phyloP scores from a whole-genome alignment of 2,888 invertebrate species.

The Perithous albicinctus region DNA sequence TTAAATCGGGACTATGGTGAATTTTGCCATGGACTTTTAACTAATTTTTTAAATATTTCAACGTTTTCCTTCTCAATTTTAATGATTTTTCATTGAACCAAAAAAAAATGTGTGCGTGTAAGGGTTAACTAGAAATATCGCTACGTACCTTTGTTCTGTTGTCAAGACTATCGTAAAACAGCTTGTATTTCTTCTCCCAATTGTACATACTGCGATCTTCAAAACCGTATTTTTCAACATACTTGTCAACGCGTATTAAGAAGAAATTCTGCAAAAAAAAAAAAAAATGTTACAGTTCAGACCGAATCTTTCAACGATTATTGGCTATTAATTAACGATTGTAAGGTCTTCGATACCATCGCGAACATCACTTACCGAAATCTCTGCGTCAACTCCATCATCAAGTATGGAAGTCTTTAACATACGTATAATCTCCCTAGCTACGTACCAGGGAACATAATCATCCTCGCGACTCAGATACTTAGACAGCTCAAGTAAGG shows the following conservation, averaged over 20 bases:
- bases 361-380: neutral
- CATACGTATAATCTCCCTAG: constrained; percentile 72
- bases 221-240: constrained; percentile 35
- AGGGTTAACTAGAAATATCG: too few relatives aligned
- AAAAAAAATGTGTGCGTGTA: too few relatives aligned
- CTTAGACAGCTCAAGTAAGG: constrained; percentile 86
- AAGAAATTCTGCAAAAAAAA: constrained; percentile 10
- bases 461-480: constrained; percentile 87
- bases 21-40: too few relatives aligned
- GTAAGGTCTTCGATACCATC: neutral
- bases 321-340: neutral
- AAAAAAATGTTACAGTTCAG: neutral
- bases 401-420: neutral
- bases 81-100: too few relatives aligned
- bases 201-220: constrained; percentile 25
- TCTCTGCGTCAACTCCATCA: neutral
- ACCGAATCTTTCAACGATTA: neutral
- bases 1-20: too few relatives aligned
- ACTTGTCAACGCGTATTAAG: constrained; percentile 21
- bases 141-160: neutral
- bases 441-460: constrained; percentile 89
- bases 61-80: too few relatives aligned
- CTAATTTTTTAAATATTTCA: too few relatives aligned
- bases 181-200: constrained; percentile 8
- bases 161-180: neutral